Evolutionary conservation across 2,797 vertebrate species (phyloP).

Genomic region (Sardinella longiceps): DNA sequence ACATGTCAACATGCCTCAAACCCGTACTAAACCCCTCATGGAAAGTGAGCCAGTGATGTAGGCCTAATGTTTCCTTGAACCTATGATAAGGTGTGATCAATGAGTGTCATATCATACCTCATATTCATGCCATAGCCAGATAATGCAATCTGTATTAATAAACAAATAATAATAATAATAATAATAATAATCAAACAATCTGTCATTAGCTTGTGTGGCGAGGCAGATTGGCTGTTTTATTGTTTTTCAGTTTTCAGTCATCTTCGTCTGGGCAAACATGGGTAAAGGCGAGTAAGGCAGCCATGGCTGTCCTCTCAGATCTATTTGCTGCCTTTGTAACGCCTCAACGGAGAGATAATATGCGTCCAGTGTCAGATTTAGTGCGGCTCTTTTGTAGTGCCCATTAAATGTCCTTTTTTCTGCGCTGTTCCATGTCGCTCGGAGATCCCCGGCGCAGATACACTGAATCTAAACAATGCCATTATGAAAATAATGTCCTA

Average conservation of each 20-base stretch:
- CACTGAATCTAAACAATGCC: constrained; percentile 46
- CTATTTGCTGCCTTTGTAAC: constrained; percentile 32
- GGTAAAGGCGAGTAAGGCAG: background rate
- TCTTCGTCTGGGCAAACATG: background rate
- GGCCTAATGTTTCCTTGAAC: too few species aligned
- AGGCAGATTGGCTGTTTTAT: background rate
- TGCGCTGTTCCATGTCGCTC: constrained; percentile 12
- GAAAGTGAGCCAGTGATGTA: background rate
- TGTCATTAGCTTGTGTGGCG: background rate
- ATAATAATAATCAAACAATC: too few species aligned
- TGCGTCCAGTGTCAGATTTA: constrained; percentile 25
- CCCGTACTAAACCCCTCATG: background rate
- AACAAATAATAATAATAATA: too few species aligned
- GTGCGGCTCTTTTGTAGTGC: constrained; percentile 21
- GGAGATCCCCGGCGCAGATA: constrained; percentile 44
- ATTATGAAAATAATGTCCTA: constrained; percentile 49
- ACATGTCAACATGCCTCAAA: background rate
- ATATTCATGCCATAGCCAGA: background rate
- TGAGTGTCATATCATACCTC: background rate
- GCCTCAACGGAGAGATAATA: constrained; percentile 27
- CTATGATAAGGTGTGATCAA: too few species aligned
- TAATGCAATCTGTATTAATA: too few species aligned
- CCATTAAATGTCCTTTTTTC: constrained; percentile 29
- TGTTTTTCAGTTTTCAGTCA: background rate
- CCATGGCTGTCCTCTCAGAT: constrained; percentile 41